phyloP scores from a whole-genome alignment of 2,888 invertebrate species.

The Oegoconia quadripuncta region DNA sequence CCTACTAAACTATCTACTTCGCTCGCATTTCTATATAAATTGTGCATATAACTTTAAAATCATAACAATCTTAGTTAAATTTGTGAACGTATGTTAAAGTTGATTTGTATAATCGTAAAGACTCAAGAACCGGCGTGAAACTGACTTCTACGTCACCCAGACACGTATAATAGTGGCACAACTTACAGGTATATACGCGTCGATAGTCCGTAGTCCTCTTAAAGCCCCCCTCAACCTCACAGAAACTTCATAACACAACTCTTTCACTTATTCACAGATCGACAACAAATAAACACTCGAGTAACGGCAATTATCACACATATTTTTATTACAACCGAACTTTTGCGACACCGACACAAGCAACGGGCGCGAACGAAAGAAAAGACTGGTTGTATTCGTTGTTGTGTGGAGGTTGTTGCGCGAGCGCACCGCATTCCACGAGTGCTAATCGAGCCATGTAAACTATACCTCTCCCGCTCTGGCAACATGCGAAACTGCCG shows the following conservation, averaged over 20 bases:
- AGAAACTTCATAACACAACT: slow-evolving; percentile 72
- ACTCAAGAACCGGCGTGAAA: slow-evolving; percentile 10
- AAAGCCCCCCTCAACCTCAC: slow-evolving; percentile 62
- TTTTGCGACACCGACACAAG: slow-evolving; percentile 39
- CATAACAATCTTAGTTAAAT: no score
- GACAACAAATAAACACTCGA: slow-evolving; percentile 54
- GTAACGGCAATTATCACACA: slow-evolving; percentile 63
- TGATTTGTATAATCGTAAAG: not conserved
- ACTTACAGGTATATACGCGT: slow-evolving; percentile 67
- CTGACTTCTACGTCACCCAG: slow-evolving; percentile 54
- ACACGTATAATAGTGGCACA: slow-evolving; percentile 59
- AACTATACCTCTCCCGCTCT: slow-evolving; percentile 51
- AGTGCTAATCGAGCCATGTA: slow-evolving; percentile 52
- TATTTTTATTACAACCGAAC: slow-evolving; percentile 52
- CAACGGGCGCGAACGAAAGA: slow-evolving; percentile 53
- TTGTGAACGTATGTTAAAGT: not conserved
- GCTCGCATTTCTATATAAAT: no score
- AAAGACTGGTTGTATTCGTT: slow-evolving; percentile 62
- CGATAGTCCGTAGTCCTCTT: slow-evolving; percentile 59
- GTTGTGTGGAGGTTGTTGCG: slow-evolving; percentile 46
- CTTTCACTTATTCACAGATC: slow-evolving; percentile 57
- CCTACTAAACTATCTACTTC: no score
- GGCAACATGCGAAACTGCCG: slow-evolving; percentile 11
- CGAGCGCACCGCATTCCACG: slow-evolving; percentile 72
- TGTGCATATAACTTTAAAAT: no score